These are phyloP conservation scores for Heteromormyrus szaboi DNA, from an alignment of 2,797 vertebrate species.

Conservation along the genomic window DNA sequence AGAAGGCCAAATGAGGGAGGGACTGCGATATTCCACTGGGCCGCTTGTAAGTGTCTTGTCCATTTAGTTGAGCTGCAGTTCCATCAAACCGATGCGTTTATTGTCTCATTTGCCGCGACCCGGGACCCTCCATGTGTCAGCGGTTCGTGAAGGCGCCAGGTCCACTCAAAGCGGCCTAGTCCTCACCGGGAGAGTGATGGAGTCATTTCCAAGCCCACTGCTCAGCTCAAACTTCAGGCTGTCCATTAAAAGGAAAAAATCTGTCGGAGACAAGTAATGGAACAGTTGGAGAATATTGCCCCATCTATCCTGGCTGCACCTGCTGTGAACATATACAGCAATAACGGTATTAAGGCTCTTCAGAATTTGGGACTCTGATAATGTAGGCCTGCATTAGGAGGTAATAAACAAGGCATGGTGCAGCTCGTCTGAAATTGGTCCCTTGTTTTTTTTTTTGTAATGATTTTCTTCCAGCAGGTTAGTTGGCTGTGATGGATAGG, in stretches of 20 bases:
- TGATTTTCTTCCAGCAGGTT: slow-evolving; percentile 28
- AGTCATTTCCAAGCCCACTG: slow-evolving; percentile 39
- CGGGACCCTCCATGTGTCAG: slow-evolving; percentile 14
- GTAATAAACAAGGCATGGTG: slow-evolving; percentile 36
- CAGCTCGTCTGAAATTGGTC: slow-evolving; percentile 28
- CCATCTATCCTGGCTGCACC: slow-evolving; percentile 28
- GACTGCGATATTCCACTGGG: neutral
- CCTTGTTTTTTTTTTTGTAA: slow-evolving; percentile 14
- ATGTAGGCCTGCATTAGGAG: slow-evolving; percentile 32
- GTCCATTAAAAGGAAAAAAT: slow-evolving; percentile 26
- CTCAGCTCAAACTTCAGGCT: slow-evolving; percentile 33
- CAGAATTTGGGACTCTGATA: slow-evolving; percentile 40
- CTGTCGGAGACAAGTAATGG: slow-evolving; percentile 28
- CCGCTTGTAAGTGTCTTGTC: neutral
- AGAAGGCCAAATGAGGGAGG: neutral
- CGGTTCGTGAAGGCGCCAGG: slow-evolving; percentile 28
- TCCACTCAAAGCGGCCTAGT: slow-evolving; percentile 9
- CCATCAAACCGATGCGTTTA: neutral
- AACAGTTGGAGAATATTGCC: slow-evolving; percentile 35
- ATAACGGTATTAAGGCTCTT: slow-evolving; percentile 44
- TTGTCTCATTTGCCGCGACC: neutral
- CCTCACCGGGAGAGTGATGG: slow-evolving; percentile 32
- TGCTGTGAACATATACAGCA: slow-evolving; percentile 37
- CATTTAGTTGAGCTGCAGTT: neutral
- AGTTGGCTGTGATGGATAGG: slow-evolving; percentile 36